Base-by-base conservation (phyloP, 1,140 invertebrate genomes). In the Diachasma alloeum region DNA sequence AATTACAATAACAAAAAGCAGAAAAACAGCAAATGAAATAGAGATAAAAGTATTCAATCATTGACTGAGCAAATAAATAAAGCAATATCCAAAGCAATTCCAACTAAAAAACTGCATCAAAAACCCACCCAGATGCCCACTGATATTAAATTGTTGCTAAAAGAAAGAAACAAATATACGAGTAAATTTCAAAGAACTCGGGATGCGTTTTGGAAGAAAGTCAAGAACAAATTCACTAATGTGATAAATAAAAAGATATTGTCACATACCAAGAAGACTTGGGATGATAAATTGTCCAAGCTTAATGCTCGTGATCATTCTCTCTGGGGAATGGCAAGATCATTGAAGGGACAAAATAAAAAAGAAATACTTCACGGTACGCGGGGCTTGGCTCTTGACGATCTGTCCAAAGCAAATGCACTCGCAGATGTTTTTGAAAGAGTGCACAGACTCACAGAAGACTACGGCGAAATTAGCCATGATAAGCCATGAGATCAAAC, bases 401-500 rank as follows among this genome's bases (percentile, higher is more conserved):
- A 75, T 19, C 4, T 26, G 26, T 10, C 17, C 4, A 75, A 75
- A 17, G 59, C 73, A 1, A 22, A 75, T 2, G 42, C 73, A 4
- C 17, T 75, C 6, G 73, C 73, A 17, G 42, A 75, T n/a, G 22
- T 46, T 5, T 75, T 68, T 17, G 59, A 75, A 17, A 37, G 39
- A n/a, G 56, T 46, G 0, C 73, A 75, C 36, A 19, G 39, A 9
- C 63, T 75, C 2, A 75, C 73, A n/a, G 39, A 46, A 26, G 24
- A 72, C 26, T 46, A 42, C 3, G 37, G 56, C 9, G 22, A 63
- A 37, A 5, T 5, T 37, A 37, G 36, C 36, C 36, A 37, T 37
- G 9, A 4, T 37, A 37, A 48, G 15, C n/a, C n/a, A n/a, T n/a
- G 15, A 48, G 15, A 48, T 17, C 46, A 17, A 48, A 48, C 4